phyloP scores from a whole-genome alignment of 2,113 vertebrate genomes.

The Lepus timidus region DNA sequence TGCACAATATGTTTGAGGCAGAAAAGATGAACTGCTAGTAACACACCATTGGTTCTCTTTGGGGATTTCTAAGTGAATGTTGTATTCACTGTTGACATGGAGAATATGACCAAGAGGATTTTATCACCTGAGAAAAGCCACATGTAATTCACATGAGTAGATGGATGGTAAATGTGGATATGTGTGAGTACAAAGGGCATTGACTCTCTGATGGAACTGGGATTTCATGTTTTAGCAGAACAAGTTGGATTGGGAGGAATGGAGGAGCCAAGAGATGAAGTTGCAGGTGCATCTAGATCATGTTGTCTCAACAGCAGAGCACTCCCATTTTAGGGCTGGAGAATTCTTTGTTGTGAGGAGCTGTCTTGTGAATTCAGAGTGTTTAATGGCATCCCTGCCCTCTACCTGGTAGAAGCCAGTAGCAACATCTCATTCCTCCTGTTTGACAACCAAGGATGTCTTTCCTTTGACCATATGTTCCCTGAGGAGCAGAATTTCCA shows the following conservation, averaged over 20 bases:
- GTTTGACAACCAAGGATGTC: not conserved
- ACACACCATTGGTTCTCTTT: not conserved
- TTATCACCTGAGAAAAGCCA: not conserved
- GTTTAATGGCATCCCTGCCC: not conserved
- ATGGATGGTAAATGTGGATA: not conserved
- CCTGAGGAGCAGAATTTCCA: not conserved
- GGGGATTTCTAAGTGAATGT: not conserved
- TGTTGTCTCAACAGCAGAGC: not conserved
- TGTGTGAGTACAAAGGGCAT: not conserved
- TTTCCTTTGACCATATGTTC: not conserved
- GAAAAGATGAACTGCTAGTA: conserved; percentile 3
- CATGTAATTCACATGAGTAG: not conserved
- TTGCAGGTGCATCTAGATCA: not conserved
- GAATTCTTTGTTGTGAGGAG: not conserved
- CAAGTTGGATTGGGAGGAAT: not conserved
- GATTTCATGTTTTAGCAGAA: not conserved
- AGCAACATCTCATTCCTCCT: too few relatives aligned
- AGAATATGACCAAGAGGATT: not conserved
- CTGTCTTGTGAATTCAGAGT: not conserved
- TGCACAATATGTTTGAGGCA: conserved; percentile 1
- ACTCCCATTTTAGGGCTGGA: not conserved
- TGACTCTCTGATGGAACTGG: not conserved
- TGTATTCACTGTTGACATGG: not conserved
- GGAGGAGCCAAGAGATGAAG: not conserved
- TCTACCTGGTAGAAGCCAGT: not conserved